A percentile compares a stretch with the other conserved stretches of the same genome.
Conservation (phyloP, 2,797 vertebrate species). For the Trematomus bernacchii region DNA sequence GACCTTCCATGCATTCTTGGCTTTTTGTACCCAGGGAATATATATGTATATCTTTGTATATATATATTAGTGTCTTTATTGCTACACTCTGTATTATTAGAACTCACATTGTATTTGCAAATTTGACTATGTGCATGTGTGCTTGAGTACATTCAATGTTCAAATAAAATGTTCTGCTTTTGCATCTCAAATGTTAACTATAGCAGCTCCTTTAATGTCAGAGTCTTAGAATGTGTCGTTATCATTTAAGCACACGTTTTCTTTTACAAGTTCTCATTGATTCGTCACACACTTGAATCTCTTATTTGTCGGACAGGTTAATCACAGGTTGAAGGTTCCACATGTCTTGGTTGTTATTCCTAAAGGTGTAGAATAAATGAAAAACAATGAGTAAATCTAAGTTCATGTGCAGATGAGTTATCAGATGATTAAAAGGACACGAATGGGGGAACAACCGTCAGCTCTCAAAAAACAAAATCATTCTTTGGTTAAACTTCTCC, state of each 20-base stretch:
- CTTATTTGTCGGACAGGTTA: neutral
- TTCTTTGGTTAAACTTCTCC: neutral
- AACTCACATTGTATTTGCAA: neutral
- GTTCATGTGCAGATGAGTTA: neutral
- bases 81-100: neutral
- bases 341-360: neutral
- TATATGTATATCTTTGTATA: conserved; percentile 1
- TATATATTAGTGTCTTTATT: neutral
- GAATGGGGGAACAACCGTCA: neutral
- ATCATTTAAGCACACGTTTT: neutral
- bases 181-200: neutral
- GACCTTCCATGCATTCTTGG: conserved; percentile 44
- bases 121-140: neutral
- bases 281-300: neutral
- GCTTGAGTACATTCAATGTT: neutral
- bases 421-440: neutral
- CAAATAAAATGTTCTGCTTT: conserved; percentile 7
- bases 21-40: conserved; percentile 44
- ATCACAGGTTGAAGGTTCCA: too few relatives aligned
- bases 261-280: too few relatives aligned
- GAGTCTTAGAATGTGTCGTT: neutral
- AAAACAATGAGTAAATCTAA: neutral
- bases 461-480: neutral
- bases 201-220: neutral
- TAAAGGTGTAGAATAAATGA: neutral